Percentiles rank a stretch among this genome's conserved stretches.
Conservation (phyloP, 2,113 vertebrate species). For the Labeo catla region DNA sequence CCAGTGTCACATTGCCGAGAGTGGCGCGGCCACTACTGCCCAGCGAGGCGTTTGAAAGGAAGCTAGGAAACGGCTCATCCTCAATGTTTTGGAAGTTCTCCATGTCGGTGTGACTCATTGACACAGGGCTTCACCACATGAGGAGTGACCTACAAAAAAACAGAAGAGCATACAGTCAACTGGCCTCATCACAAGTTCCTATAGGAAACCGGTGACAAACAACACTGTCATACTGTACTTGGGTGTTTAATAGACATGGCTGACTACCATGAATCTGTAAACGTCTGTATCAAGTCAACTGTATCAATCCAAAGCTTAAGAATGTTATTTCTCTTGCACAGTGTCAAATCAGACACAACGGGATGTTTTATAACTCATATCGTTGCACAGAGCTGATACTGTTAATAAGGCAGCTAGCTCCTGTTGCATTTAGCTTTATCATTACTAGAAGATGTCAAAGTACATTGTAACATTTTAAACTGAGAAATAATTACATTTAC, state of each 20-base stretch:
- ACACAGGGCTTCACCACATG: constrained; percentile 48
- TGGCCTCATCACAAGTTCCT: neutral
- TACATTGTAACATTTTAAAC: neutral
- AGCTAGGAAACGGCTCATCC: constrained; percentile 90
- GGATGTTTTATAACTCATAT: neutral
- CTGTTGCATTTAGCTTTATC: neutral
- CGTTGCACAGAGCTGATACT: neutral
- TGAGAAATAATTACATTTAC: neutral
- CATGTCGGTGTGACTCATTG: constrained; percentile 66
- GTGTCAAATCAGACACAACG: neutral
- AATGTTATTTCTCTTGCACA: neutral
- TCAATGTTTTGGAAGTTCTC: constrained; percentile 84
- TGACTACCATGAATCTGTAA: neutral
- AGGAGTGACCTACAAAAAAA: constrained; percentile 15
- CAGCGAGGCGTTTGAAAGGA: constrained; percentile 77
- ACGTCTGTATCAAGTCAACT: neutral
- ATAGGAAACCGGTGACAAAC: neutral
- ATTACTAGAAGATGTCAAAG: neutral
- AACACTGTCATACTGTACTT: neutral
- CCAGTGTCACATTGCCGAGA: constrained; percentile 84
- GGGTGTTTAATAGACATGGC: neutral
- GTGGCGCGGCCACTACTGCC: constrained; percentile 72
- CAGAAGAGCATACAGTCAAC: neutral
- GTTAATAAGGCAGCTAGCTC: neutral
- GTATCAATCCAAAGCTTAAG: neutral